Evolutionary conservation across 2,113 vertebrate species (phyloP).

Genomic region (Urocitellus parryii): DNA sequence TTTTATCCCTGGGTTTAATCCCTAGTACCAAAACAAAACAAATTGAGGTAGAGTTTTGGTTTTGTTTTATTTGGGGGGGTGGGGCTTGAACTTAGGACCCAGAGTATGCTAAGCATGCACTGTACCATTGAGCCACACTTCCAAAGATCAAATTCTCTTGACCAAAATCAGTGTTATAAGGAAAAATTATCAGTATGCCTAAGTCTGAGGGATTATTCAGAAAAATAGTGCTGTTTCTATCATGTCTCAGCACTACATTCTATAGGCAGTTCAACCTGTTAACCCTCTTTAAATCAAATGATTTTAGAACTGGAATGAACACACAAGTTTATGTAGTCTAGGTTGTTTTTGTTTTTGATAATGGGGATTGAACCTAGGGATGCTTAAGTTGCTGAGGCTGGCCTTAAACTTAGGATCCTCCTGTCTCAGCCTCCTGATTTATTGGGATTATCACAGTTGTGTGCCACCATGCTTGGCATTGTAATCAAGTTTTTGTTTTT

Average conservation of each 20-base stretch:
- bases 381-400: no score
- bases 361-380: no score
- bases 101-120: background rate
- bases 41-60: background rate
- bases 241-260: background rate
- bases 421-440: no score
- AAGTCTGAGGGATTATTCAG: background rate
- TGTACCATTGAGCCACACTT: background rate
- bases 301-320: background rate
- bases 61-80: background rate
- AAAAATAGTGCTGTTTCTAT: background rate
- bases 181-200: background rate
- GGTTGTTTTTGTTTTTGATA: background rate
- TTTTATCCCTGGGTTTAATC: no score
- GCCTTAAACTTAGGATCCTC: no score
- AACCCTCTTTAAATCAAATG: slow-evolving; percentile 14
- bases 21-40: no score
- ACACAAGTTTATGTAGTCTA: background rate
- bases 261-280: background rate
- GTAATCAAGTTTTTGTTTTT: no score
- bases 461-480: no score
- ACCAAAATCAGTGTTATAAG: background rate
- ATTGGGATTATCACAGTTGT: no score
- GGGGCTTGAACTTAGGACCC: background rate
- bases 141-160: background rate